Conservation (phyloP, 2,888 invertebrate species). For the Andrena dorsata region DNA sequence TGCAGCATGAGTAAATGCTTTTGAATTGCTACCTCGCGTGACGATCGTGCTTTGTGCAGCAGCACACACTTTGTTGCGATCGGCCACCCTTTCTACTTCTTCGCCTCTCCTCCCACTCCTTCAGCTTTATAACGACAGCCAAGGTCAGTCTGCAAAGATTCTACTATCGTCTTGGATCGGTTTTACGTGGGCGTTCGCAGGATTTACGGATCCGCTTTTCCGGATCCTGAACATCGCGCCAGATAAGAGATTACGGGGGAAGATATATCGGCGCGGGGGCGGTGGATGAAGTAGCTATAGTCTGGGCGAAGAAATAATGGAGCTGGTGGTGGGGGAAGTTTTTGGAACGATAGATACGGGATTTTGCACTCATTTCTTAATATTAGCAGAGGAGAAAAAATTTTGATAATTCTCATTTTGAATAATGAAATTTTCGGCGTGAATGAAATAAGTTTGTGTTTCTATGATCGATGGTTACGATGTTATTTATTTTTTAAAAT, state of each 20-base stretch:
- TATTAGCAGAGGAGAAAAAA: no score
- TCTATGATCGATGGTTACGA: no score
- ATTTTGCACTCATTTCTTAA: no score
- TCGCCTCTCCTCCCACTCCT: background rate
- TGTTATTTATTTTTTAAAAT: no score
- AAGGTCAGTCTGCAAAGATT: constrained; percentile 20
- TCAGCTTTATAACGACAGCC: background rate
- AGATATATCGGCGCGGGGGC: background rate
- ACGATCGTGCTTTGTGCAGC: constrained; percentile 27
- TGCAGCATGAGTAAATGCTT: constrained; percentile 25
- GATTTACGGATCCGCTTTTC: constrained; percentile 21
- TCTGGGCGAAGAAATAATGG: no score
- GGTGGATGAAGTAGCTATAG: constrained; percentile 4
- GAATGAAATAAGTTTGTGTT: no score
- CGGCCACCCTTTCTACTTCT: background rate
- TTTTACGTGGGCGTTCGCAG: constrained; percentile 2
- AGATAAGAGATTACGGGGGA: background rate
- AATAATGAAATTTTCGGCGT: no score
- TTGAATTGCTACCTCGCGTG: constrained; percentile 39
- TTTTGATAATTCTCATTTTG: no score
- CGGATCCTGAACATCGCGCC: constrained; percentile 2
- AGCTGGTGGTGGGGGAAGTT: no score
- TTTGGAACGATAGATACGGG: no score
- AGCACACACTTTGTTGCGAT: constrained; percentile 30
- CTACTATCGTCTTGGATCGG: constrained; percentile 6